Percentiles rank a stretch among this genome's conserved stretches.
Conservation (phyloP, 2,888 invertebrate genomes). For the Gerris lacustris region DNA sequence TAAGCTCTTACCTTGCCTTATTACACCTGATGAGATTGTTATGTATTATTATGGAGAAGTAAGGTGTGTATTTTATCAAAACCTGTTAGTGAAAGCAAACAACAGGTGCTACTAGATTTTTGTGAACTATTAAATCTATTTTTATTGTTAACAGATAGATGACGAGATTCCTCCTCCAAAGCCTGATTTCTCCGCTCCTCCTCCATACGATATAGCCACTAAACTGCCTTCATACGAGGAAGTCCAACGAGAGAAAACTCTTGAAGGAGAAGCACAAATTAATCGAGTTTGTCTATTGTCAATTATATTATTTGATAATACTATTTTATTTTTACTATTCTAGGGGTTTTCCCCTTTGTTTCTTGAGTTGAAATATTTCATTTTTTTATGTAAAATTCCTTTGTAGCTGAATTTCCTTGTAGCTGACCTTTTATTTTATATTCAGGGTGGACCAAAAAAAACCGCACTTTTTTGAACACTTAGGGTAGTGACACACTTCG, state of each 20-base stretch:
- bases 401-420: no score
- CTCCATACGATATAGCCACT: conserved; percentile 74
- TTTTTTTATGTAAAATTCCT: neutral
- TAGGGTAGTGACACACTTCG: no score
- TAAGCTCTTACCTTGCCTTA: no score
- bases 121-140: neutral
- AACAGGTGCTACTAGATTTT: neutral
- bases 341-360: neutral
- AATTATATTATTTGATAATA: neutral
- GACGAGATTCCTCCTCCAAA: conserved; percentile 69
- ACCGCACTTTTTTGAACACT: no score
- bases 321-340: neutral
- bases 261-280: conserved; percentile 54
- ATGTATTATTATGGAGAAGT: no score
- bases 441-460: no score
- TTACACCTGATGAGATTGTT: no score
- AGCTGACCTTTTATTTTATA: no score
- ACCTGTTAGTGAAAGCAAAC: no score
- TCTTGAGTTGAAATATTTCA: neutral
- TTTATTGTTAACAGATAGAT: conserved; percentile 5
- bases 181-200: conserved; percentile 73
- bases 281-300: conserved; percentile 15
- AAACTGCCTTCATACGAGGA: conserved; percentile 86
- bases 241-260: conserved; percentile 73
- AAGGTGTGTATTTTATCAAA: no score